A percentile compares a stretch with the other conserved stretches of the same genome.
These are phyloP conservation scores for Pangasianodon gigas DNA, from an alignment of 2,113 vertebrate genomes.

Conservation along the genomic window DNA sequence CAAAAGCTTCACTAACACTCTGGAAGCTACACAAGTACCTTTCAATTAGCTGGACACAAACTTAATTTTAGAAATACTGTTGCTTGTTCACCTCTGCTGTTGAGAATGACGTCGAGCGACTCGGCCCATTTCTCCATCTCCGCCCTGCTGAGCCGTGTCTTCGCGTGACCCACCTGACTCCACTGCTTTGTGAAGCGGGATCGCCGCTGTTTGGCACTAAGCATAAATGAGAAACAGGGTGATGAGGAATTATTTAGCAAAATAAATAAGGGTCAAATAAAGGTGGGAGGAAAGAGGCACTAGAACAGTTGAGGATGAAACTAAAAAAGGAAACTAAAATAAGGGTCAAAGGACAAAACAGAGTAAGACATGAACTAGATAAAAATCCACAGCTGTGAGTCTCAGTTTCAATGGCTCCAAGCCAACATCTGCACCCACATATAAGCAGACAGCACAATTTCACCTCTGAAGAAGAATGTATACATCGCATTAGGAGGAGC, in stretches of 20 bases:
- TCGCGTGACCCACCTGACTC: slow-evolving; percentile 26
- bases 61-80: not conserved
- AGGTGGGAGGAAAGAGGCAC: not conserved
- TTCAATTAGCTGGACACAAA: not conserved
- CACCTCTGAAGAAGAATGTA: not conserved
- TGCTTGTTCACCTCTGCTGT: slow-evolving; percentile 14
- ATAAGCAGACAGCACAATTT: not conserved
- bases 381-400: not conserved
- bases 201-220: slow-evolving; percentile 22
- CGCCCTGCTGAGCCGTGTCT: slow-evolving; percentile 12
- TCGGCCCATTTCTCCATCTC: slow-evolving; percentile 18
- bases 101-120: slow-evolving; percentile 11
- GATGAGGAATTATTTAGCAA: not conserved
- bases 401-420: not conserved
- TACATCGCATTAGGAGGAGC: not conserved
- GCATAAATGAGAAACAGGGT: not conserved
- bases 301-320: not conserved
- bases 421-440: slow-evolving; percentile 13
- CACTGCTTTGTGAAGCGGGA: slow-evolving; percentile 30
- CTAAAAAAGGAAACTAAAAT: not conserved
- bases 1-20: not conserved
- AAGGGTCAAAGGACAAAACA: not conserved
- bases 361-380: not conserved
- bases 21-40: not conserved
- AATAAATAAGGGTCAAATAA: not conserved